These are phyloP conservation scores for Callionymus lyra DNA, from an alignment of 2,113 vertebrate genomes.

Conservation along the genomic window DNA sequence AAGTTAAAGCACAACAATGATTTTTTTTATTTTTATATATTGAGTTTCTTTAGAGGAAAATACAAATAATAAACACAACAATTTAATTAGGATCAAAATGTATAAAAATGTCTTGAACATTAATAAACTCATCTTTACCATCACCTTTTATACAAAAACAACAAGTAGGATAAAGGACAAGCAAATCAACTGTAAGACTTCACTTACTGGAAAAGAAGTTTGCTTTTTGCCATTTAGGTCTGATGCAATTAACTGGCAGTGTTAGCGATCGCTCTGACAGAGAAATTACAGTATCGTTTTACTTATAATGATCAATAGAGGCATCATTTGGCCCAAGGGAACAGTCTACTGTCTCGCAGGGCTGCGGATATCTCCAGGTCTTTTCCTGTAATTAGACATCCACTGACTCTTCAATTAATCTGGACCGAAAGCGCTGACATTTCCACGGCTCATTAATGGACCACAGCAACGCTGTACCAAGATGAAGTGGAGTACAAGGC, in stretches of 20 bases:
- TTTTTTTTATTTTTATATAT: no score
- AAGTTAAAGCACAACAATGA: no score
- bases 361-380: conserved; percentile 42
- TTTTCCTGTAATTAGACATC: conserved; percentile 56
- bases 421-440: conserved; percentile 47
- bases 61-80: no score
- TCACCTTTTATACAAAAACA: no score
- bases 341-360: conserved; percentile 27
- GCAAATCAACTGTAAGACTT: no score
- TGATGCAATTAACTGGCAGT: conserved; percentile 41
- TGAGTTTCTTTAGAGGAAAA: no score
- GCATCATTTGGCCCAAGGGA: conserved; percentile 40
- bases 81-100: no score
- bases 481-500: conserved; percentile 25
- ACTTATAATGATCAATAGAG: conserved; percentile 50
- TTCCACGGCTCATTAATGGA: conserved; percentile 47
- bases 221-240: conserved; percentile 6
- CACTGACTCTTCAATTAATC: conserved; percentile 48
- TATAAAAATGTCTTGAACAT: no score
- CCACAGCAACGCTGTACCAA: conserved; percentile 20
- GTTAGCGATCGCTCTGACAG: conserved; percentile 13
- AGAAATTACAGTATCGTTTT: conserved; percentile 45
- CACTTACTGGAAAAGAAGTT: no score
- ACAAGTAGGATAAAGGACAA: no score
- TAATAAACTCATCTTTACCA: no score